phyloP scores from a whole-genome alignment of 2,113 vertebrate genomes.

The Micronisus gabar region DNA sequence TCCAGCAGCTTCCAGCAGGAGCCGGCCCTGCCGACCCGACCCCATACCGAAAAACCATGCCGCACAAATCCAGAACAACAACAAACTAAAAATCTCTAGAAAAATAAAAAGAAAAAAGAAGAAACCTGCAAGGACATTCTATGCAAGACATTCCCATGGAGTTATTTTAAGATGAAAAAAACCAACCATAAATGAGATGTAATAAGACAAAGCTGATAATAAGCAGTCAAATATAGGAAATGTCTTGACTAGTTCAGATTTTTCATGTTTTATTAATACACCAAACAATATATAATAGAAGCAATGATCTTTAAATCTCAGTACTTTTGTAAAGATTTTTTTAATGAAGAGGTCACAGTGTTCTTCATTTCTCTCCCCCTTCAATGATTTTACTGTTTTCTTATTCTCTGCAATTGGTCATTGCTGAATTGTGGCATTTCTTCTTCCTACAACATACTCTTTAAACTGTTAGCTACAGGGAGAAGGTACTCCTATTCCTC shows the following conservation, averaged over 20 bases:
- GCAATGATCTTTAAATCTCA: background rate
- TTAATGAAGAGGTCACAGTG: background rate
- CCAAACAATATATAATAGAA: background rate
- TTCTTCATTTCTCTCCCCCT: background rate
- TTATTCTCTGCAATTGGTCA: background rate
- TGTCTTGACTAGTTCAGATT: background rate
- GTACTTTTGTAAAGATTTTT: background rate
- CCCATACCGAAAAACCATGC: too few species aligned
- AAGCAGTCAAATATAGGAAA: background rate
- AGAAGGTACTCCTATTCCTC: background rate
- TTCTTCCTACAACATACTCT: background rate
- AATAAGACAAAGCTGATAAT: background rate
- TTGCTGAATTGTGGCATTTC: background rate
- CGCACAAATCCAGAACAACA: background rate
- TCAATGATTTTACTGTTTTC: background rate
- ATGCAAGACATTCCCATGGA: background rate
- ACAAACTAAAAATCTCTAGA: background rate
- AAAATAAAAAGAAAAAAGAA: background rate
- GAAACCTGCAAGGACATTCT: background rate
- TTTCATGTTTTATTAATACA: conserved; percentile 2
- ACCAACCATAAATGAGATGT: background rate
- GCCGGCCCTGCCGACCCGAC: too few species aligned
- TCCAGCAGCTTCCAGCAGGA: too few species aligned
- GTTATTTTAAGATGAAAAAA: background rate
- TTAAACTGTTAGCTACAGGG: background rate